Evolutionary conservation across 2,797 vertebrate genomes (phyloP).

Genomic region (Synanceia verrucosa): DNA sequence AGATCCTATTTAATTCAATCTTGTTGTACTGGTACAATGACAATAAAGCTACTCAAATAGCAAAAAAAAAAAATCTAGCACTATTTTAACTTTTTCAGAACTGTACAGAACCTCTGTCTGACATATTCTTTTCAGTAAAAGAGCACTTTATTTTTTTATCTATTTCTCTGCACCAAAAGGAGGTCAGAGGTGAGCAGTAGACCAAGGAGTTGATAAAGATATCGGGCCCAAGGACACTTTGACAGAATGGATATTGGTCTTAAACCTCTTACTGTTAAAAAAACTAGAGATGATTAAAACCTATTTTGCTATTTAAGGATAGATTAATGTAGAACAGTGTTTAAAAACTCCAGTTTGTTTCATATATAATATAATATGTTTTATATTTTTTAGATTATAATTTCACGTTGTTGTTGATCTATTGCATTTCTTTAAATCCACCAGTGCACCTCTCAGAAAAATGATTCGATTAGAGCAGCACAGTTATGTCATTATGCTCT

Average conservation of each 20-base stretch:
- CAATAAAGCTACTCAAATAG: too few species aligned
- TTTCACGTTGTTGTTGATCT: too few species aligned
- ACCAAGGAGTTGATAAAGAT: background rate
- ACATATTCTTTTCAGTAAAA: background rate
- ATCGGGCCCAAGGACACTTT: background rate
- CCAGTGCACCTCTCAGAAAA: background rate
- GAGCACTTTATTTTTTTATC: background rate
- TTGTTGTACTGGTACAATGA: too few species aligned
- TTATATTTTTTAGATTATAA: too few species aligned
- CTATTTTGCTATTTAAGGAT: too few species aligned
- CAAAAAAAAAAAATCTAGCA: background rate
- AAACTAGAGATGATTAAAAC: background rate
- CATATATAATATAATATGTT: background rate
- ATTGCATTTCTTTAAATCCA: background rate
- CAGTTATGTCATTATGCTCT: conserved; percentile 1
- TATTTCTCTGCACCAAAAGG: background rate
- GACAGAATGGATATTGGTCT: background rate
- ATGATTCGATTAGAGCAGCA: background rate
- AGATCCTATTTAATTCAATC: too few species aligned
- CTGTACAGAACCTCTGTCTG: background rate
- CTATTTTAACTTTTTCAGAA: background rate
- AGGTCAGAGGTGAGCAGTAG: conserved; percentile 20
- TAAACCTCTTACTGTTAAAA: background rate
- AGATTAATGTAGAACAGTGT: background rate
- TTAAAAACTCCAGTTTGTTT: background rate